Base-by-base conservation (phyloP, 2,113 vertebrate genomes). In the Psammodynastes pulverulentus region DNA sequence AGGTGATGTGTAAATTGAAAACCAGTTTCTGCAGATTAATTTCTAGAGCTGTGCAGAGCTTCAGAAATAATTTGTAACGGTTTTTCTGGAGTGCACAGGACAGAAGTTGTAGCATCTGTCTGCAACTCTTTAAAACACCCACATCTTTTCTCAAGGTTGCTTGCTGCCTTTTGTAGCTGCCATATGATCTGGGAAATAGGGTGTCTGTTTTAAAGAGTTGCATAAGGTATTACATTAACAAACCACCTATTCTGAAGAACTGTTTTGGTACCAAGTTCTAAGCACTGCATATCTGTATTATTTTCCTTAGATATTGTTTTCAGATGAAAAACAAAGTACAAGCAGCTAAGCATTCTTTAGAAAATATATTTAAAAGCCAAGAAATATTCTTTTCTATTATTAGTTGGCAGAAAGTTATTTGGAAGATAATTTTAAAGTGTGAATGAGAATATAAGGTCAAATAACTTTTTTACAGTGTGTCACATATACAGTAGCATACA, bases 371-470 rank as follows among this genome's bases (percentile, higher is more conserved):
- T 92, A 21, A 84, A 88, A 84, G 62, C 49, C 51, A 84, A 89
- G 26, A 13, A 87, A 39, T 91, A 84, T 92, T 92, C 53, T 84
- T 92, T 92, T 52, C 39, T 89, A 88, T 56, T 88, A 92, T 92
- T 88, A 92, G 51, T 48, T 84, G 51, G 48, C 62, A 88, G 49
- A 19, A 92, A 54, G 39, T 84, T 88, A 43, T 84, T 89, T 91
- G 53, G 52, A 51, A 88, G 62, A 92, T 43, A 53, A 84, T 79
- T 88, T 54, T 15, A 34, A 92, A 92, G 39, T 48, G 87, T 92
- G 62, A 89, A 92, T 72, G 19, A 84, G 58, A 54, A 79, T 88
- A 34, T 56, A 92, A 89, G 91, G 62, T 92, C 87, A 58, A 79
- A 19, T 34, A 56, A 49, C 26, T 91, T 86, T 90, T 86, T 58